A percentile compares a stretch with the other conserved stretches of the same genome.
These are phyloP conservation scores for Patagioenas fasciata DNA, from an alignment of 2,113 vertebrate genomes.

Conservation along the genomic window DNA sequence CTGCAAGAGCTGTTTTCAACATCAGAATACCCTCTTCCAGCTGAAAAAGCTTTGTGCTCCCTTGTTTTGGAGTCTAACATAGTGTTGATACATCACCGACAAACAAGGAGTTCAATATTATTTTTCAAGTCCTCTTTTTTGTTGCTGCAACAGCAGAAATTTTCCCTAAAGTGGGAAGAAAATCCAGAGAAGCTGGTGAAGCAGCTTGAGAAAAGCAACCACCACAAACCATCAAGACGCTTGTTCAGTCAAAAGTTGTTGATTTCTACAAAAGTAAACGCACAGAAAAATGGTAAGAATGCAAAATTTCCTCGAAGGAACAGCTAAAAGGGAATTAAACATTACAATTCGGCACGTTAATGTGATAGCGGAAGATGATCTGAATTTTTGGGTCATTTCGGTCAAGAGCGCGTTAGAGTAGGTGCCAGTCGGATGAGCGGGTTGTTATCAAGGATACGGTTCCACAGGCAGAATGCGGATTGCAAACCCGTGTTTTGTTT, in stretches of 20 bases:
- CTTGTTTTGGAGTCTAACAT: not conserved
- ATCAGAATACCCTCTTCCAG: not conserved
- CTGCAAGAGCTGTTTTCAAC: not conserved
- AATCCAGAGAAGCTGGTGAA: not conserved
- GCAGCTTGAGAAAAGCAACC: not conserved
- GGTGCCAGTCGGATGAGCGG: not conserved
- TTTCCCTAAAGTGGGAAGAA: not conserved
- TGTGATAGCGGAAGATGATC: not conserved
- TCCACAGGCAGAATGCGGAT: not conserved
- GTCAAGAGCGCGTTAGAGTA: not conserved
- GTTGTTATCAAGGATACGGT: not conserved
- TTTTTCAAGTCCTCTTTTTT: not conserved
- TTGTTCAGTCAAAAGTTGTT: not conserved
- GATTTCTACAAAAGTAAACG: not conserved
- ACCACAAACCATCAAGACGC: not conserved
- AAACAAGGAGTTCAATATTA: not conserved
- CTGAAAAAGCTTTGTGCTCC: not conserved
- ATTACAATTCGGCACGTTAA: rapidly evolving
- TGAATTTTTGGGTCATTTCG: not conserved
- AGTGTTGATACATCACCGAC: not conserved
- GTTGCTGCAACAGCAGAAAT: not conserved
- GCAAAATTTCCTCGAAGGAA: not conserved
- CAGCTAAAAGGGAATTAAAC: not conserved
- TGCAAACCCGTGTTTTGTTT: not conserved
- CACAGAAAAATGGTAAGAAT: not conserved